Base-by-base conservation (phyloP, 2,888 invertebrate genomes). In the Camptogramma bilineatum region DNA sequence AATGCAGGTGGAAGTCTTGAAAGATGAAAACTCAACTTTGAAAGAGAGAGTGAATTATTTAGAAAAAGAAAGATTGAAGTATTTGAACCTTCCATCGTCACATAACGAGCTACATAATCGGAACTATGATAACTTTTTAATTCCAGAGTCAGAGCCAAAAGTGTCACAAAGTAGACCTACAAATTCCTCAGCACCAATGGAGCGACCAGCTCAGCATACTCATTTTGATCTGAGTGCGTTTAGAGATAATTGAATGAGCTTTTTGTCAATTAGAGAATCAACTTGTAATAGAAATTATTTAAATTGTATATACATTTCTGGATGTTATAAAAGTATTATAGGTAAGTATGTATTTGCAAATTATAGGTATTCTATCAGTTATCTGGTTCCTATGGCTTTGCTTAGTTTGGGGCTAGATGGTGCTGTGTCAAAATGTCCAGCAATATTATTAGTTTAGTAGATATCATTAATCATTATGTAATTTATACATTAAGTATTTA, bases 1-100 rank as follows among this genome's bases (percentile, higher is more conserved):
- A 13, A 85, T 94, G 52, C 95, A 96, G 80, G 85, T 96, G 28
- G 96, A 96, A 77, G 92, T 94, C n/a, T 93, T 95, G 62, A 95
- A 95, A 76, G 94, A 94, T 80, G 95, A 96, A 82, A 94, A 95
- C 62, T 91, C 92, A 57, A 88, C 92, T 56, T 81, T 96, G 24
- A 95, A 94, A 68, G 94, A 94, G 64, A 92, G 93, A 78, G 91
- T 96, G 0, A 90, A 82, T 66, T 93, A 91, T 73, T 85, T 95
- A 69, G 95, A 95, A 82, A 91, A 88, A 70, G 94, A 94, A 76
- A 92, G 94, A 80, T 79, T 86, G 1, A 88, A 83, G 70, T 91
- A 90, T 76, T 70, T 91, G 8, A 90, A 86, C 73, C 77, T 90
- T 46, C 84, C 85, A 62, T 75, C 83, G 28, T 72, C 77, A 44